These are phyloP conservation scores for Myanophis thanlyinensis DNA, from an alignment of 2,113 vertebrate species.

Conservation along the genomic window DNA sequence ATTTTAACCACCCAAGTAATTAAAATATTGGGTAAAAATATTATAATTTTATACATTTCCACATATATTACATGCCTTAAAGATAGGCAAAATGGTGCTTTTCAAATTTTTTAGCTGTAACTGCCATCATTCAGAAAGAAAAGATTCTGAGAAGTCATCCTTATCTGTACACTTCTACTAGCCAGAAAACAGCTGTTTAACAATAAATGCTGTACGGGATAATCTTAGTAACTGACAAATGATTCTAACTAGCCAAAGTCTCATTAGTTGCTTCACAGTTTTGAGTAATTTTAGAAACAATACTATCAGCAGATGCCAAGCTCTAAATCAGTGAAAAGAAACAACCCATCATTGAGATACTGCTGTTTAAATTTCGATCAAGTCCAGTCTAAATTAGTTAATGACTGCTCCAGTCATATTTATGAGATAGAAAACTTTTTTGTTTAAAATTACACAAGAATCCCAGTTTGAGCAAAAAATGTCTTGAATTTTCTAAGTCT, in stretches of 20 bases:
- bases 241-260: background rate
- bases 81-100: background rate
- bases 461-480: background rate
- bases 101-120: background rate
- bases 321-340: background rate
- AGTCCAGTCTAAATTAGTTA: background rate
- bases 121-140: background rate
- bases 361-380: background rate
- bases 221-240: background rate
- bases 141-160: background rate
- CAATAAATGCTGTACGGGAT: fast-evolving
- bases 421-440: background rate
- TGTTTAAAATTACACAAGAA: background rate
- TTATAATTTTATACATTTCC: background rate
- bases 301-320: background rate
- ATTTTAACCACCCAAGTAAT: background rate
- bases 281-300: background rate
- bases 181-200: background rate
- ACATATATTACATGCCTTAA: background rate
- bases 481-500: background rate
- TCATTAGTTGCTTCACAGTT: too few species aligned
- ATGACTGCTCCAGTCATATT: background rate
- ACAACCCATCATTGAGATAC: background rate
- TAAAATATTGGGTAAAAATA: background rate
- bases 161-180: background rate